Percentiles rank a stretch among this genome's conserved stretches.
Conservation (phyloP, 2,113 vertebrate genomes). For the Strix uralensis region DNA sequence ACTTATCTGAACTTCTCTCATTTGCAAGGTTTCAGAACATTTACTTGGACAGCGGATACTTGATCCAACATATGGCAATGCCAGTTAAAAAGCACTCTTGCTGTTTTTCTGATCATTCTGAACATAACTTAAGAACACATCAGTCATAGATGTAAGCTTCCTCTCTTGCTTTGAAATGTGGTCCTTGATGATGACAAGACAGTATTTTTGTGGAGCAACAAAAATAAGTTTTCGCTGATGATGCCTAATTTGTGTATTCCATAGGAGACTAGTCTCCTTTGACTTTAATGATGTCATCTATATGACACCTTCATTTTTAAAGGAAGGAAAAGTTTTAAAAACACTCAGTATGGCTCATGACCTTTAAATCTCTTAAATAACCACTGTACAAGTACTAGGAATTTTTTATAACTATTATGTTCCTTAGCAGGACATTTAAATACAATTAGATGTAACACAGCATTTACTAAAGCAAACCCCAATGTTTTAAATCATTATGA, state of each 20-base stretch:
- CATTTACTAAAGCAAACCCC: neutral
- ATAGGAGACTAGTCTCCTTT: neutral
- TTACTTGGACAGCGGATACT: neutral
- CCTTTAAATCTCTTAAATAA: neutral
- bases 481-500: neutral
- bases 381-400: neutral
- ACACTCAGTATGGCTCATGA: neutral
- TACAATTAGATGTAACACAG: neutral
- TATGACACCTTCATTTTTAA: neutral
- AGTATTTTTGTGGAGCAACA: neutral
- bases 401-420: neutral
- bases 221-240: neutral
- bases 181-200: neutral
- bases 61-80: neutral
- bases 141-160: neutral
- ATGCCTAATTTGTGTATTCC: neutral
- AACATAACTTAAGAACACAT: neutral
- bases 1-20: neutral
- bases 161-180: neutral
- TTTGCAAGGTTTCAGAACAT: neutral
- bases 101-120: neutral
- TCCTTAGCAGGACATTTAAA: neutral
- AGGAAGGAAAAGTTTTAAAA: neutral
- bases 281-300: neutral
- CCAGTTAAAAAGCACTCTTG: neutral